Evolutionary conservation across 2,113 vertebrate genomes (phyloP).

Genomic region (Lagopus leucura): DNA sequence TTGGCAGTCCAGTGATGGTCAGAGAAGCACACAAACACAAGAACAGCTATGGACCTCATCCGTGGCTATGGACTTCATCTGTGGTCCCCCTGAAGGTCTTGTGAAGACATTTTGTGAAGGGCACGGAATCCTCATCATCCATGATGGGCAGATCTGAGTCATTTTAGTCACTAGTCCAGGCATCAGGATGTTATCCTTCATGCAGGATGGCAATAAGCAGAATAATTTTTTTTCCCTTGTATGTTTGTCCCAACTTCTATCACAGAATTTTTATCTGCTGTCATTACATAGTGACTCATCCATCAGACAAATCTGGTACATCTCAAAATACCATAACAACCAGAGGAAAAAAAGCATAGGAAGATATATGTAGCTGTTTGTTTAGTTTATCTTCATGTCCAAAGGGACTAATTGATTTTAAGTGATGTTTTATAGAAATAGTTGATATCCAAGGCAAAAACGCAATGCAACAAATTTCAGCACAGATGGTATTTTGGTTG

Average conservation of each 20-base stretch:
- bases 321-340: slow-evolving; percentile 16
- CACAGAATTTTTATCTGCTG: slow-evolving; percentile 16
- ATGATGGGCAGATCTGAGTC: background rate
- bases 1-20: background rate
- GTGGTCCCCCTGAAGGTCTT: background rate
- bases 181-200: background rate
- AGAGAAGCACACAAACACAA: background rate
- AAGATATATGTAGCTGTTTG: slow-evolving; percentile 32
- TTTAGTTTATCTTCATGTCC: slow-evolving; percentile 35
- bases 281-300: background rate
- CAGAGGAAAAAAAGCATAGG: background rate
- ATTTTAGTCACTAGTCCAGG: background rate
- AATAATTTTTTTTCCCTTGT: accelerated
- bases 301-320: background rate
- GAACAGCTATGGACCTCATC: background rate
- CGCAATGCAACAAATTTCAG: slow-evolving; percentile 38
- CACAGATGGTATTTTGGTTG: slow-evolving; percentile 66
- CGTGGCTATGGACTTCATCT: background rate
- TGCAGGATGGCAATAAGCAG: background rate
- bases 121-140: background rate
- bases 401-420: slow-evolving; percentile 53
- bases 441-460: slow-evolving; percentile 36
- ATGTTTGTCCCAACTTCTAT: background rate
- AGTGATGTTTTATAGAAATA: slow-evolving; percentile 43
- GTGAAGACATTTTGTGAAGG: background rate